phyloP scores from a whole-genome alignment of 2,888 invertebrate species.

The Silvanus unidentatus region DNA sequence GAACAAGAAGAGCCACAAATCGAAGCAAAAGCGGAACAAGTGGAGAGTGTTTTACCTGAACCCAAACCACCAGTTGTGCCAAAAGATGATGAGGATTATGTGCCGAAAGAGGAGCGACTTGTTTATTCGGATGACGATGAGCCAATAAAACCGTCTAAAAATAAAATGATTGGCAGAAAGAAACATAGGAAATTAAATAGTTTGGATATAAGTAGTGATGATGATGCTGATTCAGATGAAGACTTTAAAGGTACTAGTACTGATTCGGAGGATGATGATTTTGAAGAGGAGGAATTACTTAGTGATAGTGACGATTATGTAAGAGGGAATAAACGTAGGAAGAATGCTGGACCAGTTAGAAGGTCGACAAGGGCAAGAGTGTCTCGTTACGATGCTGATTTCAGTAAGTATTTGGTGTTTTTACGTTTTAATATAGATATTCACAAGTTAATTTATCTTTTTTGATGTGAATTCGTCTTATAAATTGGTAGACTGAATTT shows the following conservation, averaged over 20 bases:
- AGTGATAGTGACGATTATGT: conserved; percentile 52
- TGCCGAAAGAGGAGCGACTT: too few species aligned
- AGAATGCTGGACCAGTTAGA: conserved; percentile 46
- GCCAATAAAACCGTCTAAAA: conserved; percentile 14
- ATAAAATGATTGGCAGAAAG: conserved; percentile 45
- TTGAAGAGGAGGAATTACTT: conserved; percentile 53
- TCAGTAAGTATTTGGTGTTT: conserved; percentile 41
- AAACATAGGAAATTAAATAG: conserved; percentile 74
- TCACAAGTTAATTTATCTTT: too few species aligned
- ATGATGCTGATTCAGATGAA: conserved; percentile 79
- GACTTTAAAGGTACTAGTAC: conserved; percentile 78
- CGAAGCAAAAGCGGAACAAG: conserved; percentile 30
- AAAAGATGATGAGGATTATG: conserved; percentile 10
- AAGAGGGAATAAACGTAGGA: conserved; percentile 47
- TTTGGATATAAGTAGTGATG: conserved; percentile 54
- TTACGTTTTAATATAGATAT: not conserved
- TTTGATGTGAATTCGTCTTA: too few species aligned
- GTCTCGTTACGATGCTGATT: conserved; percentile 52
- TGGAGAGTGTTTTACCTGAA: conserved; percentile 8
- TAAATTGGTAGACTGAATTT: too few species aligned
- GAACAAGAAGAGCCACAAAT: conserved; percentile 59
- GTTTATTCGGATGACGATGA: conserved; percentile 14
- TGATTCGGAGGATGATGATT: conserved; percentile 46
- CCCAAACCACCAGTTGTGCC: conserved; percentile 17
- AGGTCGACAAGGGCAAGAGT: conserved; percentile 52